phyloP scores from a whole-genome alignment of 1,140 invertebrate species.

The Muscidifurax raptorellus region DNA sequence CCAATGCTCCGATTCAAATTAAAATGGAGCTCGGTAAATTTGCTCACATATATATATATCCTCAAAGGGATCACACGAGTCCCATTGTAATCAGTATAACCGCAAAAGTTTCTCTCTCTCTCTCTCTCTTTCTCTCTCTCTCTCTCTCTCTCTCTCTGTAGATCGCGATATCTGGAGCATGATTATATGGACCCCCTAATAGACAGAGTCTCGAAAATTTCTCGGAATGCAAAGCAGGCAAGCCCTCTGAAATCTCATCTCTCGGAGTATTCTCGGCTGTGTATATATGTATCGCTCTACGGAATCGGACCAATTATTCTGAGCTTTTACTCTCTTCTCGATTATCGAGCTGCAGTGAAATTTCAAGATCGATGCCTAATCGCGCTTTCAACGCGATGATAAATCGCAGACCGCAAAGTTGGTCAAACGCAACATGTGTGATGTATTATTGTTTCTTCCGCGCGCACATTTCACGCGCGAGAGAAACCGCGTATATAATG shows the following conservation, averaged over 20 bases:
- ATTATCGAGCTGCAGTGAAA: background rate
- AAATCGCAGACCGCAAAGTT: background rate
- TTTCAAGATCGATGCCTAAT: background rate
- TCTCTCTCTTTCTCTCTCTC: no score
- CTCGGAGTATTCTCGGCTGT: background rate
- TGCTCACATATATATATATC: background rate
- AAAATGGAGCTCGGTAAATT: background rate
- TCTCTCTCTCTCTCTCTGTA: background rate
- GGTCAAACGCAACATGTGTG: background rate
- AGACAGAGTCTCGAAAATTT: background rate
- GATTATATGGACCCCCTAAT: background rate
- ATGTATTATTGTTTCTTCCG: background rate
- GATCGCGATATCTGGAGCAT: background rate
- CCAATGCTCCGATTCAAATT: background rate
- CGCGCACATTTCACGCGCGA: background rate
- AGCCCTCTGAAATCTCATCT: background rate
- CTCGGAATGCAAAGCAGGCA: background rate
- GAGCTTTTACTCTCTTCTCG: background rate
- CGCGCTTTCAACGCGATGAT: background rate
- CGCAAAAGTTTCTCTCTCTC: no score
- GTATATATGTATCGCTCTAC: background rate
- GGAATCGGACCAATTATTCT: background rate
- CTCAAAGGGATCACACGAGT: background rate
- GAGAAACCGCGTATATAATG: slow-evolving; percentile 23
- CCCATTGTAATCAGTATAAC: slow-evolving; percentile 6